These are phyloP conservation scores for Caretta caretta DNA, from an alignment of 2,113 vertebrate species.

Conservation along the genomic window DNA sequence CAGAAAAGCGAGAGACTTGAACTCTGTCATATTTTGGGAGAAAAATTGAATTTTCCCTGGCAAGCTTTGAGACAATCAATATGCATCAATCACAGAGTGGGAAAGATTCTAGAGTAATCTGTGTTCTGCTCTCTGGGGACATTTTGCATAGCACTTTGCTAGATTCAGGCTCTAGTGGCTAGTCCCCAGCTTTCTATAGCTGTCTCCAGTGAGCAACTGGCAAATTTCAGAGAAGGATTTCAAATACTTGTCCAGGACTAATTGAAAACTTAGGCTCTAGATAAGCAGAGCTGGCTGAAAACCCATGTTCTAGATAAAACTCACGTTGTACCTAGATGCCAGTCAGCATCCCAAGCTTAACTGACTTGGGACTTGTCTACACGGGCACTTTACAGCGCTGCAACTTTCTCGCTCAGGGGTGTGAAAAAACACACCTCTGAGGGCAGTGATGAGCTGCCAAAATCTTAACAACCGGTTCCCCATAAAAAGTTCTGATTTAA, in stretches of 20 bases:
- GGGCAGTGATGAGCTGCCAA: no score
- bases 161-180: accelerated
- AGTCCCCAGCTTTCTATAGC: background rate
- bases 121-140: background rate
- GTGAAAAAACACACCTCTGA: no score
- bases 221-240: background rate
- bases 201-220: background rate
- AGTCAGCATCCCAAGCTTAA: background rate
- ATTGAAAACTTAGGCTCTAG: background rate
- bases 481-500: no score
- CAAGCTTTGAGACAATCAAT: background rate
- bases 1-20: background rate
- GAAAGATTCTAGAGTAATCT: background rate
- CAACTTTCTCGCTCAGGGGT: no score
- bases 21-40: background rate
- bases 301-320: background rate
- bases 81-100: background rate
- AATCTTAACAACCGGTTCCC: no score
- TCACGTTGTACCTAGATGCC: background rate
- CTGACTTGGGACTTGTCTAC: no score
- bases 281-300: background rate
- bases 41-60: background rate
- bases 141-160: background rate
- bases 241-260: background rate
- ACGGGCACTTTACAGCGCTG: no score